These are phyloP conservation scores for Datnioides undecimradiatus DNA, from an alignment of 2,113 vertebrate species.

Conservation along the genomic window DNA sequence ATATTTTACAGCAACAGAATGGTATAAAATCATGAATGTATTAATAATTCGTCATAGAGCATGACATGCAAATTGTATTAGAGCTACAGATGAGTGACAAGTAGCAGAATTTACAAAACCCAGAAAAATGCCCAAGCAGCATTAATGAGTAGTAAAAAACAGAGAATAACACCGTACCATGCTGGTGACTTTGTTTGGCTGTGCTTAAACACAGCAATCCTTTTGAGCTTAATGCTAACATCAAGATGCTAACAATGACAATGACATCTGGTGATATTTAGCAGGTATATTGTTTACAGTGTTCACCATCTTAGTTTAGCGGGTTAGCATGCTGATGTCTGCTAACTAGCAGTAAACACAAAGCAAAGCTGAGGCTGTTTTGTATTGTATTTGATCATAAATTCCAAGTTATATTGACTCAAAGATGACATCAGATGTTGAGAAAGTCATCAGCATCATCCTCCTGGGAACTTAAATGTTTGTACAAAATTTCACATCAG, in stretches of 20 bases:
- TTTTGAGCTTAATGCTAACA: background rate
- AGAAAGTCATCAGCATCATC: background rate
- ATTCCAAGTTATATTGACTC: background rate
- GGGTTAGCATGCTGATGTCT: background rate
- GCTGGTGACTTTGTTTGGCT: background rate
- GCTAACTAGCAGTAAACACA: background rate
- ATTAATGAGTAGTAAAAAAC: background rate
- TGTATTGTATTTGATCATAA: background rate
- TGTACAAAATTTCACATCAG: background rate
- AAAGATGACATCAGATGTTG: background rate
- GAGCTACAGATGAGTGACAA: background rate
- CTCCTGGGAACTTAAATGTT: background rate
- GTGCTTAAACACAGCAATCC: background rate
- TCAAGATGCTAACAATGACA: background rate
- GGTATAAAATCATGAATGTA: background rate
- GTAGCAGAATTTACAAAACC: background rate
- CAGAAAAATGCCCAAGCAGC: background rate
- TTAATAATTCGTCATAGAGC: background rate
- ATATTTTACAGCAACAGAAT: background rate
- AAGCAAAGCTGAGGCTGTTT: background rate
- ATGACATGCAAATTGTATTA: background rate
- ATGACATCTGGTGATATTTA: background rate
- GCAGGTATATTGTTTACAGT: background rate
- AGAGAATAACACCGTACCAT: background rate
- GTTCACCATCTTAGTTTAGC: background rate